Percentiles rank a stretch among this genome's conserved stretches.
Conservation (phyloP, 2,113 vertebrate species). For the Xerus inauris region DNA sequence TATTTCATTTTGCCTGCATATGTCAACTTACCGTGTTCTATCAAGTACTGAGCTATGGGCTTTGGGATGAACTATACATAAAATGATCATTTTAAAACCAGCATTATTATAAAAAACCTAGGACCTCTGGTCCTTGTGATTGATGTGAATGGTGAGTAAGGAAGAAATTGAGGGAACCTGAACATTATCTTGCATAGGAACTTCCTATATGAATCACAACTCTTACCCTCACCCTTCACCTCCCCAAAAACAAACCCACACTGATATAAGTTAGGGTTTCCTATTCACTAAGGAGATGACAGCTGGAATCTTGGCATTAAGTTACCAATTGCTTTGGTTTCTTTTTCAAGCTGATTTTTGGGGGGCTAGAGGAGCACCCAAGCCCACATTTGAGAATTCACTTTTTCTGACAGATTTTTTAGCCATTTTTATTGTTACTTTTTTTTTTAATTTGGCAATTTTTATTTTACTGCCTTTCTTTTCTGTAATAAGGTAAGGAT, state of each 20-base stretch:
- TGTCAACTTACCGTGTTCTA: slow-evolving; percentile 8
- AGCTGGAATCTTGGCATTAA: slow-evolving; percentile 47
- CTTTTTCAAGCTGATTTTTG: slow-evolving; percentile 49
- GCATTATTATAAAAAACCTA: slow-evolving; percentile 28
- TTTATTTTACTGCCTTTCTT: slow-evolving; percentile 42
- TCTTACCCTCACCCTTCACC: neutral
- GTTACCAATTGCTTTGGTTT: slow-evolving; percentile 54
- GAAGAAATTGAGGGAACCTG: neutral
- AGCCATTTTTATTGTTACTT: neutral
- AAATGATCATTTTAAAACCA: neutral
- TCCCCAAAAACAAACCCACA: neutral
- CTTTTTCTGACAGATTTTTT: slow-evolving; percentile 46
- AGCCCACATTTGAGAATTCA: slow-evolving; percentile 48
- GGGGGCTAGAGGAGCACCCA: neutral
- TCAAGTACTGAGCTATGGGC: neutral
- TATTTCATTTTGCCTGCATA: slow-evolving; percentile 23
- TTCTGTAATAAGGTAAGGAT: slow-evolving; percentile 3
- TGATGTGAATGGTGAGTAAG: neutral
- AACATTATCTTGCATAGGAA: slow-evolving; percentile 39
- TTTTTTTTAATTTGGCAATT: neutral
- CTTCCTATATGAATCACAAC: slow-evolving; percentile 6
- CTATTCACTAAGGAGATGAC: slow-evolving; percentile 35
- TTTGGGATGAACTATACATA: slow-evolving; percentile 34
- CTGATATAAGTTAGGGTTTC: slow-evolving; percentile 20
- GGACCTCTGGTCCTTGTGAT: neutral